Evolutionary conservation across 2,113 vertebrate species (phyloP), one percentile per base, ranked within the genome.

Genomic region (Lampris incognitus): DNA sequence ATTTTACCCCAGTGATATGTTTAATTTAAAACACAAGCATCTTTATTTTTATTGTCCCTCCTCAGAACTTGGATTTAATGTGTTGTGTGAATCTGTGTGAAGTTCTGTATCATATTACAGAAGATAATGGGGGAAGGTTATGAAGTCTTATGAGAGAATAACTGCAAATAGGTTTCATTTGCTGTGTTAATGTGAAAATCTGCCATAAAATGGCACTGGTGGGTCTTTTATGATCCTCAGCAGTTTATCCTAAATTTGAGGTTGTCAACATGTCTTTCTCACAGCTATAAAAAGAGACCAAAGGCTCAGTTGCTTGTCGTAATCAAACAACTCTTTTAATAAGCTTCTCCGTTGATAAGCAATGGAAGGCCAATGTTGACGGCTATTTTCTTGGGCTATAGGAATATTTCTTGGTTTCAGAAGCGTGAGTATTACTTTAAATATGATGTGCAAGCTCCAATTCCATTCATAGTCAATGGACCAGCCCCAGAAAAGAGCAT

Each of bases 1-100:
- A 83, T 79, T 72, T 71, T 7, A 79, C 86, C 59, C 64, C 79
- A 74, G 51, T 76, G 66, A 84, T 67, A 70, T 44, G 41, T 76
- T 55, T 24, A 24, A 24, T 24, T 75, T 57, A 52, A 84, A 78
- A 59, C 71, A 68, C 52, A 44, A 59, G 56, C 69, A 76, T 86
- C 72, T 73, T 82, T 11, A 66, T 64, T 79, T 80, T 72, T 82
- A 79, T 78, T 74, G 44, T 56, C 70, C 72, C 72, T 61, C 56
- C 72, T 62, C n/a, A 67, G 54, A 75, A 11, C 70, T 58, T 66
- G 37, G 66, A 56, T 68, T 68, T 40, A 61, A 74, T 84, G 78
- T 70, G 54, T 84, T 79, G 72, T 74, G 69, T 72, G 79, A 75
- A 72, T 81, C 7, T 82, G 40, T 10, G 41, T 62, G 72, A 71